Evolutionary conservation across 2,113 vertebrate genomes (phyloP).

Genomic region (Plestiodon gilberti): DNA sequence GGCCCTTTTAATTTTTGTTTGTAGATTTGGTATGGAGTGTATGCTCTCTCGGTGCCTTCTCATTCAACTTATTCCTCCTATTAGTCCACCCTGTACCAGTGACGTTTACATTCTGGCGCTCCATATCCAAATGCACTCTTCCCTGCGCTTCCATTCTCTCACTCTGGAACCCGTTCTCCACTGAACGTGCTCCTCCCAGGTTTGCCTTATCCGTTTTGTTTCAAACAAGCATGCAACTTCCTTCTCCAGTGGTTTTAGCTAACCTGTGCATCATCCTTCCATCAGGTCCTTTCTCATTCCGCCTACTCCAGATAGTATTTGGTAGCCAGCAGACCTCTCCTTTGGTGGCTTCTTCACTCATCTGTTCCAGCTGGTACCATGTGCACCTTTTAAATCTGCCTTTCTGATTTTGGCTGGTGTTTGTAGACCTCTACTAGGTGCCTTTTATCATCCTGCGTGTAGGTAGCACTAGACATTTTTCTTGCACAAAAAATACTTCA

Average conservation of each 20-base stretch:
- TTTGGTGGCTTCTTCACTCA: not conserved
- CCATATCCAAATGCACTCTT: not conserved
- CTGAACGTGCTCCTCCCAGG: not conserved
- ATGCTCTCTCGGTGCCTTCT: not conserved
- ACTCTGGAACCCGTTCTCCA: not conserved
- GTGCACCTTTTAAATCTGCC: not conserved
- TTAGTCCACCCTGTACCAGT: not conserved
- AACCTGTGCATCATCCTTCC: not conserved
- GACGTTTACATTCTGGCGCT: not conserved
- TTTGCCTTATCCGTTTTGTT: not conserved
- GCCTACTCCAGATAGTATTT: not conserved
- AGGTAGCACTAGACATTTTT: too few species aligned
- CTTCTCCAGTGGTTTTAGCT: not conserved
- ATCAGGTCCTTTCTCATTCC: not conserved
- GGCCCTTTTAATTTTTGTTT: not conserved
- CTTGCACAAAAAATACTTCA: not conserved
- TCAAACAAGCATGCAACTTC: rapidly evolving
- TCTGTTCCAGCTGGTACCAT: not conserved
- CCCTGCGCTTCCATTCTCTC: not conserved
- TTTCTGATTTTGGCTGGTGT: not conserved
- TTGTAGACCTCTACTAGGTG: not conserved
- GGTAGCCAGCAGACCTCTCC: not conserved
- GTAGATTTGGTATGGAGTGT: not conserved
- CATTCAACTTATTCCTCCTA: too few species aligned
- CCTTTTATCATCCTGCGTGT: not conserved